Evolutionary conservation across 2,113 vertebrate species (phyloP), one percentile per base, ranked within the genome.

Genomic region (Chlamydotis undulata): DNA sequence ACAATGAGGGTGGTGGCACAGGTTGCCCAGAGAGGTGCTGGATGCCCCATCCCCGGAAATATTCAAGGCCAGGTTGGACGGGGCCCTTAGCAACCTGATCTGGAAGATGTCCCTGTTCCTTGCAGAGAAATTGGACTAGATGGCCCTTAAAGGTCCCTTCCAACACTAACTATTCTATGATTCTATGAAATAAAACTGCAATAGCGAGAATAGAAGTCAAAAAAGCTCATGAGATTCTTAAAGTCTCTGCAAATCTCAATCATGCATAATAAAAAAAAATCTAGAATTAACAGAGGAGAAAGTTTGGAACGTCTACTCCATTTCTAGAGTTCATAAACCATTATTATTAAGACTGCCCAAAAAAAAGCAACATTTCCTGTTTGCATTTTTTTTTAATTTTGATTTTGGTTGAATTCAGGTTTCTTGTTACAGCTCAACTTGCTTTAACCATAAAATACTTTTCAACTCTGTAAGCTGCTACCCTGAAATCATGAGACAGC

Each of bases 341-440:
- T 83, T 76, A 73, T 31, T 68, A 84, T 56, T 60, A 91, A 39
- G 49, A 68, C 16, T 75, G 91, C 61, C 61, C 85, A 87, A 90
- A 85, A 90, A 90, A 47, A 59, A 70, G 69, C n/a, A 91, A 55
- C 5, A 8, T 68, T 84, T 90, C 82, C 74, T 90, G 90, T 87
- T 84, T 89, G 67, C 70, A 43, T 76, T 87, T 89, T 95, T 49
- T 12, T 23, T 89, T 83, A 53, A 55, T 91, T 97, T 94, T 91
- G 41, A 71, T 87, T 95, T 74, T 93, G 77, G 63, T 84, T 79
- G 43, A 93, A 79, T 64, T 89, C 2, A 4, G 25, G 39, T 84
- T 83, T 95, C 65, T 65, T 69, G 43, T 91, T 94, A 94, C 74
- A 71, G 63, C 50, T 91, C 70, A 87, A 13, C 19, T 82, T 26